Evolutionary conservation across 2,113 vertebrate genomes (phyloP), one percentile per base, ranked within the genome.

Genomic region (Pygoscelis adeliae): DNA sequence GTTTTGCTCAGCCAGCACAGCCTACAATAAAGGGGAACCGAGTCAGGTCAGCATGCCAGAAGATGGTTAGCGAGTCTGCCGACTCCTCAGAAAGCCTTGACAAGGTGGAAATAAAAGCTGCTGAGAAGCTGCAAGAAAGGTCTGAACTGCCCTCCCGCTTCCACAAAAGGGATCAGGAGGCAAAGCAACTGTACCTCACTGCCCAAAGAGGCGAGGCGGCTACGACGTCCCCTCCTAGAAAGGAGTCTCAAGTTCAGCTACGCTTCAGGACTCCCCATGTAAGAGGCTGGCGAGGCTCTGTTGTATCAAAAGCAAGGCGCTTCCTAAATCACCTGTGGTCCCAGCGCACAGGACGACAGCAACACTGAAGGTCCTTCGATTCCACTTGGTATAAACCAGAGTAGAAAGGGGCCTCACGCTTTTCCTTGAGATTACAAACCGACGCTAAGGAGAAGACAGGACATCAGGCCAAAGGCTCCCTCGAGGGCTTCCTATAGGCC

Each of bases 191-290:
- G 25, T 11, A 71, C 10, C 36, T 49, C 52, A 14, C 1, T n/a
- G 49, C 13, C 49, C 5, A 0, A 78, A 52, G 27, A 53, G 38
- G 8, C 1, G 8, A 90, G 36, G 49, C 2, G 8, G 15, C 36
- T 38, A 6, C 0, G 0, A 32, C 1, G 2, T 27, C 5, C 27
- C 6, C 27, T n/a, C 11, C 1, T 38, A 10, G 1, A 47, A 83
- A 19, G 38, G 27, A n/a, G 23, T n/a, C 44, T 61, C 30, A 19
- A n/a, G 14, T 74, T 36, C 25, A 52, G 46, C 34, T 36, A 46
- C 0, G 1, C 59, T 0, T 58, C 55, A 92, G 50, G 59, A 78
- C 26, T 40, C 23, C 32, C 36, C 38, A 9, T 0, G 21, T 2
- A 9, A 70, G 50, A 83, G 46, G 46, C 30, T 55, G 40, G 30